Evolutionary conservation across 2,797 vertebrate genomes (phyloP).

Genomic region (Rousettus madagascariensis): DNA sequence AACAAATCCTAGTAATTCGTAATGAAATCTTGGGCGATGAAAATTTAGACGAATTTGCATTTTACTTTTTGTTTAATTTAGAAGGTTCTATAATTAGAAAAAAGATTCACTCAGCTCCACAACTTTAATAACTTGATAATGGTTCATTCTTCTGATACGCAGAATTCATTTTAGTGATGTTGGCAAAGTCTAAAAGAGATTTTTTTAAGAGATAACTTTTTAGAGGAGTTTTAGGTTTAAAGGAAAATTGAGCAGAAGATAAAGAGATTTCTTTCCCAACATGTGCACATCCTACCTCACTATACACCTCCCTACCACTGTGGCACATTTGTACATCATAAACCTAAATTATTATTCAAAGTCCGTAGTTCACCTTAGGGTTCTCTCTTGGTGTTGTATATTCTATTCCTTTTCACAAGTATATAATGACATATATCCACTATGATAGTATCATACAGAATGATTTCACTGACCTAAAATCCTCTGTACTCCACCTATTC

Average conservation of each 20-base stretch:
- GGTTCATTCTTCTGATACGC: neutral
- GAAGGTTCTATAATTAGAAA: neutral
- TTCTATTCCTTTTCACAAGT: neutral
- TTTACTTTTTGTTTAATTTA: slow-evolving; percentile 1
- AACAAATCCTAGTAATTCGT: slow-evolving; percentile 56
- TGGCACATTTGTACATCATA: neutral
- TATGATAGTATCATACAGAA: neutral
- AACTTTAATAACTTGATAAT: neutral
- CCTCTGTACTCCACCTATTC: neutral
- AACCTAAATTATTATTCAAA: neutral
- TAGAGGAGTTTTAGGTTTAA: neutral
- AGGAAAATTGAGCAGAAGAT: neutral
- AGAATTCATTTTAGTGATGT: neutral
- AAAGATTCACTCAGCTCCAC: rapidly evolving
- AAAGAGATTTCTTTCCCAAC: neutral
- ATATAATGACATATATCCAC: neutral
- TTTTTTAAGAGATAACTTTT: neutral
- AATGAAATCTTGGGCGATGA: slow-evolving; percentile 2
- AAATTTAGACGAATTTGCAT: neutral
- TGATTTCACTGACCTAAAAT: neutral
- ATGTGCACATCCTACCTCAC: neutral
- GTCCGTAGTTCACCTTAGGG: neutral
- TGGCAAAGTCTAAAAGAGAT: neutral
- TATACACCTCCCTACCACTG: neutral
- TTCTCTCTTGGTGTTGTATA: neutral